A percentile compares a stretch with the other conserved stretches of the same genome.
These are phyloP conservation scores for Smithornis capensis DNA, from an alignment of 2,113 vertebrate genomes.

Conservation along the genomic window DNA sequence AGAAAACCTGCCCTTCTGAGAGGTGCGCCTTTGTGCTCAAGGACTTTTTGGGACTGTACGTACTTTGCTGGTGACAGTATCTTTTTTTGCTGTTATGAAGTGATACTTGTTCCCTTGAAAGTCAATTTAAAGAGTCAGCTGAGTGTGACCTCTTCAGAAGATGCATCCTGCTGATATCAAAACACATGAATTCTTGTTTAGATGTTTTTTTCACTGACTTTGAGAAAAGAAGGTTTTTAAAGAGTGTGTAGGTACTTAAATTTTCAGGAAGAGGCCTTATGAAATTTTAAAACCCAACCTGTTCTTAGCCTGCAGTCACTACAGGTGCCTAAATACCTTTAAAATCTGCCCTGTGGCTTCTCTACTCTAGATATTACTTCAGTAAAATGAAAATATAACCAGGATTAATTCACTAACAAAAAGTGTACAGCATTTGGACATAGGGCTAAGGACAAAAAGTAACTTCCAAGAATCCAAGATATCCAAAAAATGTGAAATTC, in stretches of 20 bases:
- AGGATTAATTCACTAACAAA: background rate
- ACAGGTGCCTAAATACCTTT: background rate
- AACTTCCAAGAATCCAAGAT: background rate
- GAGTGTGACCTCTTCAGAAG: background rate
- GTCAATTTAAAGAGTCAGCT: background rate
- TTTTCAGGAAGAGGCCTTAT: background rate
- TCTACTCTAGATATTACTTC: background rate
- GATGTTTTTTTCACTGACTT: background rate
- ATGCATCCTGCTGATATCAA: background rate
- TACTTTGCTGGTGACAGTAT: background rate
- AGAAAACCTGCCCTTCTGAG: background rate
- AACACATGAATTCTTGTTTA: background rate
- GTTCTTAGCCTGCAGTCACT: background rate
- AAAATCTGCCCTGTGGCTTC: background rate
- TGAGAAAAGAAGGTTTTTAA: background rate
- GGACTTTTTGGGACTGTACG: background rate
- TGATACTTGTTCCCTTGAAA: background rate
- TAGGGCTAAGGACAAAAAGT: background rate
- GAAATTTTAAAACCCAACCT: background rate
- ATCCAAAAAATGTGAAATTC: background rate
- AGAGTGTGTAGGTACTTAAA: background rate
- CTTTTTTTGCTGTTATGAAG: background rate
- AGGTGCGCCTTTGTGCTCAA: background rate
- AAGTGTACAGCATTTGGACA: background rate
- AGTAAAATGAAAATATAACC: background rate